phyloP scores from a whole-genome alignment of 2,113 vertebrate species.

The Pangasianodon gigas region DNA sequence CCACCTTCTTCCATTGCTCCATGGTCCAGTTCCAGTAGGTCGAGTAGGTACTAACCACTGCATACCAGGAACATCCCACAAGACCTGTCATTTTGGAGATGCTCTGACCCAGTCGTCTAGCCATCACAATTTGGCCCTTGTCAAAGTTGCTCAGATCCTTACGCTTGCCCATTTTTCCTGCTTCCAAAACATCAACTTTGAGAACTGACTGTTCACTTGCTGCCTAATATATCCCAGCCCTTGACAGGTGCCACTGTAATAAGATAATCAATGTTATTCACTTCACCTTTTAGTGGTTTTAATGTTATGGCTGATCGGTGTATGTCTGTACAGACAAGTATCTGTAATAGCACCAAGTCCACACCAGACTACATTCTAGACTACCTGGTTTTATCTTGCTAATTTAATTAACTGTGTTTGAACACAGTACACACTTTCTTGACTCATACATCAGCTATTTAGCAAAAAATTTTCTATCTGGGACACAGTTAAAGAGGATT shows the following conservation, averaged over 20 bases:
- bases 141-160: too few relatives aligned
- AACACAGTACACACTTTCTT: neutral
- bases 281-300: neutral
- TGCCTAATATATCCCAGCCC: too few relatives aligned
- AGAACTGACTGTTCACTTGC: neutral
- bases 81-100: too few relatives aligned
- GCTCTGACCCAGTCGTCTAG: too few relatives aligned
- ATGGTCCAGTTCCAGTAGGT: too few relatives aligned
- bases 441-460: neutral
- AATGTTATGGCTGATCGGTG: neutral
- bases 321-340: neutral
- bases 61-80: too few relatives aligned
- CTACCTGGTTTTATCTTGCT: neutral
- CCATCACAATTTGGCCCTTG: too few relatives aligned
- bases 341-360: neutral
- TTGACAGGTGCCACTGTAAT: neutral
- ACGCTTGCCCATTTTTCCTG: too few relatives aligned
- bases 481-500: neutral
- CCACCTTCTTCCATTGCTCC: too few relatives aligned
- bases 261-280: neutral
- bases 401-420: neutral
- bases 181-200: neutral
- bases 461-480: neutral
- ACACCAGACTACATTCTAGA: neutral
- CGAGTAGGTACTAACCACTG: too few relatives aligned